Base-by-base conservation (phyloP, 2,113 vertebrate genomes). In the Nothobranchius furzeri region DNA sequence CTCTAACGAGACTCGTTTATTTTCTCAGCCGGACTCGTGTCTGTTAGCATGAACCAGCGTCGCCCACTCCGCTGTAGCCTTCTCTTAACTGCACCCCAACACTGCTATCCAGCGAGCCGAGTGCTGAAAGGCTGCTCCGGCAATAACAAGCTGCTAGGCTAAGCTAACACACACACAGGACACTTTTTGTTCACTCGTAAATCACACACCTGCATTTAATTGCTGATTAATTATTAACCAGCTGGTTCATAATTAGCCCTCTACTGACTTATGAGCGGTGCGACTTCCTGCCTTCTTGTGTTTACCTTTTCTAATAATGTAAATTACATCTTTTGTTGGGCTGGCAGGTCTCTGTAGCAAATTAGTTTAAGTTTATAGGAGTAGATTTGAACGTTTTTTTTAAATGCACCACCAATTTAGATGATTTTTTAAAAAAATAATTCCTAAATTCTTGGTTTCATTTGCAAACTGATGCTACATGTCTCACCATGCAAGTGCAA, bases 41-140 rank as follows among this genome's bases (percentile, higher is more conserved):
- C 58, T 10, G 61, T 40, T 73, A 57, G 58, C 59, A 60, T 30
- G 76, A 81, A 83, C 66, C 61, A 60, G 68, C n/a, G 37, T 68
- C 47, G 54, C 50, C 55, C 51, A 59, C 72, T 73, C 45, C 13
- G 70, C 76, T 75, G 56, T 40, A 40, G 37, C 37, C 1, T 30
- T 73, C 12, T 60, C 42, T 0, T 1, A 46, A 45, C 67, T 55
- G 7, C 47, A 25, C 68, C 13, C 65, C 7, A 67, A 64, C 62
- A 6, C 78, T 60, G 85, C 87, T 89, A 85, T 91, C 90, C 90
- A 83, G 65, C 0, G 64, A 82, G 57, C 79, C 75, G 79, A 43
- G 90, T 91, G 86, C 90, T 91, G 90, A 89, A 91, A 68, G 82
- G 54, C 50, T 35, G 75, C 47, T 36, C 63, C 68, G 73, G 73